Evolutionary conservation across 2,888 invertebrate genomes (phyloP).

Genomic region (Myopa tessellatipennis): DNA sequence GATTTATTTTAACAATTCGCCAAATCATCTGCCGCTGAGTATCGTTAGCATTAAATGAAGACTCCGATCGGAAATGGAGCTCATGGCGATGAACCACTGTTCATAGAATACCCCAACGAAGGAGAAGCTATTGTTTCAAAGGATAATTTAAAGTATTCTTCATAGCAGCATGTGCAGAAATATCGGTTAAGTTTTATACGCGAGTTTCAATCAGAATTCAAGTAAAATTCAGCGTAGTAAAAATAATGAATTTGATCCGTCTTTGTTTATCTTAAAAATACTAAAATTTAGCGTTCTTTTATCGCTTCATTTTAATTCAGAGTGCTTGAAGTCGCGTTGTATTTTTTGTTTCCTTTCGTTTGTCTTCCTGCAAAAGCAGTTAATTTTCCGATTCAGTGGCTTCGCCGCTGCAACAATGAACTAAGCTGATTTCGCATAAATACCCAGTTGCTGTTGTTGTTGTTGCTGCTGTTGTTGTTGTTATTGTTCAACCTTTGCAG

Average conservation of each 20-base stretch:
- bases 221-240: too few species aligned
- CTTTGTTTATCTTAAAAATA: not conserved
- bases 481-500: not conserved
- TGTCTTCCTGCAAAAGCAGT: constrained; percentile 9
- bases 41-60: too few species aligned
- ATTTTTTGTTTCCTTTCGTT: not conserved
- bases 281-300: not conserved
- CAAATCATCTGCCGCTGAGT: too few species aligned
- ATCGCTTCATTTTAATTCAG: not conserved
- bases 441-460: not conserved
- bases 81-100: too few species aligned
- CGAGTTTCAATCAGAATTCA: too few species aligned
- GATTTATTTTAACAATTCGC: too few species aligned
- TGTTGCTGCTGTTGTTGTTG: not conserved
- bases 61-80: too few species aligned
- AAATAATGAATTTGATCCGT: not conserved
- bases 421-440: constrained; percentile 36
- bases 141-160: too few species aligned
- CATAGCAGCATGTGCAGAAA: too few species aligned
- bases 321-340: not conserved
- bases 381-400: constrained; percentile 36
- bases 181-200: too few species aligned
- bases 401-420: constrained; percentile 15
- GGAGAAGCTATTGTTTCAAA: too few species aligned
- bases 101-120: too few species aligned